Evolutionary conservation across 2,797 vertebrate species (phyloP).

Genomic region (Peromyscus melanophrys): DNA sequence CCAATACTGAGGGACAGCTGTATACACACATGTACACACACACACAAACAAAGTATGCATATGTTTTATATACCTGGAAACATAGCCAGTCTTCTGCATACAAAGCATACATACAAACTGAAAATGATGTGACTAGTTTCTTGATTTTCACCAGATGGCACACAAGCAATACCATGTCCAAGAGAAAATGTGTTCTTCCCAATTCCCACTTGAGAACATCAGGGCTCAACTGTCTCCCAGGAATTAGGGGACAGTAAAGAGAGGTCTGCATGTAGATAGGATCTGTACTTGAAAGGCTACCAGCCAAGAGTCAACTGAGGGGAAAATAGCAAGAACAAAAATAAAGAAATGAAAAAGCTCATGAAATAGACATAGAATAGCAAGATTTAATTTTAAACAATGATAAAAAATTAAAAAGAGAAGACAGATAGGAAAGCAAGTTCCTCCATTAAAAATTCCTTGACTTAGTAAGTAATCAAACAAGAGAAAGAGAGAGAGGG

Average conservation of each 20-base stretch:
- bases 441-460: not conserved
- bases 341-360: conserved; percentile 38
- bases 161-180: not conserved
- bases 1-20: not conserved
- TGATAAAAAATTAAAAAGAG: not conserved
- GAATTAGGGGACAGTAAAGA: not conserved
- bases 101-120: conserved; percentile 26
- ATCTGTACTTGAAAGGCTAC: conserved; percentile 4
- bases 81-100: conserved; percentile 1
- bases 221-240: not conserved
- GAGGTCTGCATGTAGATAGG: not conserved
- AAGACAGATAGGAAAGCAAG: not conserved
- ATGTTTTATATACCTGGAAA: not conserved
- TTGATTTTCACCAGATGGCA: conserved; percentile 42
- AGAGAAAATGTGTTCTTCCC: conserved; percentile 6
- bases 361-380: not conserved
- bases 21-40: not conserved
- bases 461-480: not conserved
- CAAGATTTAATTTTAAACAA: conserved; percentile 50
- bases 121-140: conserved; percentile 53
- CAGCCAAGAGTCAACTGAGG: not conserved
- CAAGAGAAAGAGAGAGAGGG: not conserved
- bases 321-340: not conserved
- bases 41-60: not conserved
- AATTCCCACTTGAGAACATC: not conserved